A percentile compares a stretch with the other conserved stretches of the same genome.
Evolutionary conservation across 2,888 invertebrate species (phyloP).

Genomic region (Lochmaea crataegi): DNA sequence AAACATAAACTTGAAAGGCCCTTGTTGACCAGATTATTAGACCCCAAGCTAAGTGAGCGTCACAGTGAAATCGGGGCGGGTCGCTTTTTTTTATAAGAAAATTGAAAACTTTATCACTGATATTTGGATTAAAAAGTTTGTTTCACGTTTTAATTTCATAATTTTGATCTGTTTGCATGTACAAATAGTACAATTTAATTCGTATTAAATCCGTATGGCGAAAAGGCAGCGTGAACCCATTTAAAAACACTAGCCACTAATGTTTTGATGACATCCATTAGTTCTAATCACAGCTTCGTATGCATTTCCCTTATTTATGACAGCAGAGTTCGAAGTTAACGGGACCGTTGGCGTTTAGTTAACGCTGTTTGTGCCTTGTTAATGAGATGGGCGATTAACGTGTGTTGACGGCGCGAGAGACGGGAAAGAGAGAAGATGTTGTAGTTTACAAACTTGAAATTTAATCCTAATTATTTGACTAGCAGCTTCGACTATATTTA

Average conservation of each 20-base stretch:
- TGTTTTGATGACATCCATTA: background rate
- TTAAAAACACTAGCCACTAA: background rate
- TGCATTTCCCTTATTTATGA: slow-evolving; percentile 22
- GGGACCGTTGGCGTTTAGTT: slow-evolving; percentile 16
- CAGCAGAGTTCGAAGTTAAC: slow-evolving; percentile 23
- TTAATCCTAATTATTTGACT: slow-evolving; percentile 29
- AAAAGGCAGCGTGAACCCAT: background rate
- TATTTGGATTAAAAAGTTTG: too few relatives aligned
- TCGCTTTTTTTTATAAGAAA: too few relatives aligned
- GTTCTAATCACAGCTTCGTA: background rate
- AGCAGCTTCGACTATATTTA: slow-evolving; percentile 22
- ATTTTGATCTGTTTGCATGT: too few relatives aligned
- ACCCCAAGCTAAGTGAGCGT: too few relatives aligned
- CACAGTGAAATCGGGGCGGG: too few relatives aligned
- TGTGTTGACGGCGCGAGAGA: slow-evolving; percentile 16
- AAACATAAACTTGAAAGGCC: too few relatives aligned
- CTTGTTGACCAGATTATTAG: too few relatives aligned
- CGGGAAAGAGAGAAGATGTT: slow-evolving; percentile 13
- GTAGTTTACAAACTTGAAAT: slow-evolving; percentile 23
- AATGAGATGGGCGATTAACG: slow-evolving; percentile 38
- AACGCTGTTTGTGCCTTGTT: slow-evolving; percentile 35
- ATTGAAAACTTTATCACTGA: too few relatives aligned
- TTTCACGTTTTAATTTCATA: too few relatives aligned
- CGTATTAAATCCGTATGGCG: background rate
- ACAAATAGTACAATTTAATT: background rate